phyloP scores from a whole-genome alignment of 2,888 invertebrate genomes.

The Biston betularia region DNA sequence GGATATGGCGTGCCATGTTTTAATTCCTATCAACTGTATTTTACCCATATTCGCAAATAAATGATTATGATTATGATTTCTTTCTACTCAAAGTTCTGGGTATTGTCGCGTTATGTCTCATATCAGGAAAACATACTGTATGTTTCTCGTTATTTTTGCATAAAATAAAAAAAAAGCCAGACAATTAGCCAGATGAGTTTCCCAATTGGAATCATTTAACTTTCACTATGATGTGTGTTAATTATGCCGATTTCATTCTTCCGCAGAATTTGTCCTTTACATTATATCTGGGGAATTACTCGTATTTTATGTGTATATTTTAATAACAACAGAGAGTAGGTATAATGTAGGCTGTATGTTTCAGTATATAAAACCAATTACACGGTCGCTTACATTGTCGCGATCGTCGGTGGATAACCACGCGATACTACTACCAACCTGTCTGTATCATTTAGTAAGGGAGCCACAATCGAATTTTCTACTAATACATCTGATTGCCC shows the following conservation, averaged over 20 bases:
- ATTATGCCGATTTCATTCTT: not conserved
- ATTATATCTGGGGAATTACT: slow-evolving; percentile 20
- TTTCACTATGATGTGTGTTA: not conserved
- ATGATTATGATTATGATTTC: no score
- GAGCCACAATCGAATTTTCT: not conserved
- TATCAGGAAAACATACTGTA: no score
- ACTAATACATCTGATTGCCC: not conserved
- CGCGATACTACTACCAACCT: slow-evolving; percentile 46
- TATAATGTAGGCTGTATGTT: slow-evolving; percentile 10
- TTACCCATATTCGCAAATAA: no score
- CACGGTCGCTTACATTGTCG: slow-evolving; percentile 65
- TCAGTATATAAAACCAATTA: slow-evolving; percentile 59
- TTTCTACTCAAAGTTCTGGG: no score
- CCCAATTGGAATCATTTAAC: not conserved
- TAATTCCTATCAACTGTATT: no score
- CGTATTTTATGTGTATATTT: slow-evolving; percentile 26
- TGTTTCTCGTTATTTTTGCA: no score
- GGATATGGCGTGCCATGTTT: no score
- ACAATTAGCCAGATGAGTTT: no score
- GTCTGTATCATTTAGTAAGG: not conserved
- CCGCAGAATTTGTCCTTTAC: not conserved
- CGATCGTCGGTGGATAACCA: slow-evolving; percentile 61
- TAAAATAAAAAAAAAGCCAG: no score
- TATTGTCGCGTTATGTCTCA: no score
- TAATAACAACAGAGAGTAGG: slow-evolving; percentile 31